Evolutionary conservation across 2,888 invertebrate species (phyloP).

Genomic region (Endotricha flammealis): DNA sequence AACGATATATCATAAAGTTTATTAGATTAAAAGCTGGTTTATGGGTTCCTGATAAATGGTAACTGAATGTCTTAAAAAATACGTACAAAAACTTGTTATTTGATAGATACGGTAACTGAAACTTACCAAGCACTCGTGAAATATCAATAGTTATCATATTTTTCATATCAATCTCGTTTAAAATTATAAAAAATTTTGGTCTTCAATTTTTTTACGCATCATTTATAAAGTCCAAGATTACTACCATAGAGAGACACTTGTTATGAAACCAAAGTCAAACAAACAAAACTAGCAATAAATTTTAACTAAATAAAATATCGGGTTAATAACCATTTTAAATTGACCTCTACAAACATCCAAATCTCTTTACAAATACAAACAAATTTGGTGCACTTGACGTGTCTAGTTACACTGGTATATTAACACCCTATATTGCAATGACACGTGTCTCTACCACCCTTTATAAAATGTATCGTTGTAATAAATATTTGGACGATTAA

Average conservation of each 20-base stretch:
- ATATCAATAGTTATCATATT: too few species aligned
- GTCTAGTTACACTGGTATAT: slow-evolving; percentile 32
- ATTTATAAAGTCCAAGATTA: too few species aligned
- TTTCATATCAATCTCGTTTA: too few species aligned
- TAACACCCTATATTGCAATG: slow-evolving; percentile 36
- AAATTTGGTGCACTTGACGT: slow-evolving; percentile 19
- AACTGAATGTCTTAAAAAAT: too few species aligned
- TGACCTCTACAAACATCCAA: slow-evolving; percentile 22
- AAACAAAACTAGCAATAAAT: slow-evolving; percentile 62
- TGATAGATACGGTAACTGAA: too few species aligned
- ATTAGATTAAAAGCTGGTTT: too few species aligned
- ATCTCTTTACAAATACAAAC: slow-evolving; percentile 7
- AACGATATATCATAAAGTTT: slow-evolving; percentile 50
- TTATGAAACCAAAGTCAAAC: slow-evolving; percentile 58
- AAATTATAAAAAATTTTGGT: too few species aligned
- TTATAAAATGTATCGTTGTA: slow-evolving; percentile 44
- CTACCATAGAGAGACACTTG: too few species aligned
- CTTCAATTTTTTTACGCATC: too few species aligned
- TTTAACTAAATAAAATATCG: slow-evolving; percentile 62
- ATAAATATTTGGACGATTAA: slow-evolving; percentile 69
- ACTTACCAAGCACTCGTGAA: too few species aligned
- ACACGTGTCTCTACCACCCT: slow-evolving; percentile 64
- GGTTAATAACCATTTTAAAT: slow-evolving; percentile 32
- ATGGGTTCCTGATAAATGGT: too few species aligned
- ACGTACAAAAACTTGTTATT: too few species aligned